Percentiles rank a stretch among this genome's conserved stretches.
Conservation (phyloP, 2,888 invertebrate genomes). For the Lithophane leautieri region DNA sequence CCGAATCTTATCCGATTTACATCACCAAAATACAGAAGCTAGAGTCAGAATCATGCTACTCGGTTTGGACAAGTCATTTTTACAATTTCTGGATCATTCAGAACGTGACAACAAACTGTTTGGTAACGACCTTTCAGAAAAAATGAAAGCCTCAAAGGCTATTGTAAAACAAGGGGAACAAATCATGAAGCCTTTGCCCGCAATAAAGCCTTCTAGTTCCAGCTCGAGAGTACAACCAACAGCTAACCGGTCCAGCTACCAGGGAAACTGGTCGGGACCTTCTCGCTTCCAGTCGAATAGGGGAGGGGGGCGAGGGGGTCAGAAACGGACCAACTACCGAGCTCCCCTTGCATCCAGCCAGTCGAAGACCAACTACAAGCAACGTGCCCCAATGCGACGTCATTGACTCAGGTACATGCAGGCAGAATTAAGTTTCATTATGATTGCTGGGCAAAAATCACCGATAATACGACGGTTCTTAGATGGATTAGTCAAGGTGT, state of each 20-base stretch:
- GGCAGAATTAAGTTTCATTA: constrained; percentile 11
- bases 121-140: too few relatives aligned
- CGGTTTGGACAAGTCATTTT: too few relatives aligned
- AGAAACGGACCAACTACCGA: constrained; percentile 10
- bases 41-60: too few relatives aligned
- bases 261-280: constrained; percentile 16
- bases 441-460: not conserved
- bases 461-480: not conserved
- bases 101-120: too few relatives aligned
- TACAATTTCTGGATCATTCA: too few relatives aligned
- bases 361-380: constrained; percentile 1
- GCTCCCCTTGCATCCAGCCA: constrained; percentile 8
- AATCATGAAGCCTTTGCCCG: not conserved
- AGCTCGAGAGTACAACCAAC: not conserved
- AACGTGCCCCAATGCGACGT: constrained; percentile 4
- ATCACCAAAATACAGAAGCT: not conserved
- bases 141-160: too few relatives aligned
- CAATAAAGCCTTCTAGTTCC: not conserved
- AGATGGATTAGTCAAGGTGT: constrained; percentile 8
- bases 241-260: constrained; percentile 5
- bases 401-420: constrained; percentile 1
- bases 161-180: constrained; percentile 7
- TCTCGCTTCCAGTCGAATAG: constrained; percentile 12
- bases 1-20: constrained; percentile 5
- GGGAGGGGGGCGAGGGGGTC: constrained; percentile 7